These are phyloP conservation scores for Eledone cirrhosa DNA, from an alignment of 2,888 invertebrate genomes.

Conservation along the genomic window DNA sequence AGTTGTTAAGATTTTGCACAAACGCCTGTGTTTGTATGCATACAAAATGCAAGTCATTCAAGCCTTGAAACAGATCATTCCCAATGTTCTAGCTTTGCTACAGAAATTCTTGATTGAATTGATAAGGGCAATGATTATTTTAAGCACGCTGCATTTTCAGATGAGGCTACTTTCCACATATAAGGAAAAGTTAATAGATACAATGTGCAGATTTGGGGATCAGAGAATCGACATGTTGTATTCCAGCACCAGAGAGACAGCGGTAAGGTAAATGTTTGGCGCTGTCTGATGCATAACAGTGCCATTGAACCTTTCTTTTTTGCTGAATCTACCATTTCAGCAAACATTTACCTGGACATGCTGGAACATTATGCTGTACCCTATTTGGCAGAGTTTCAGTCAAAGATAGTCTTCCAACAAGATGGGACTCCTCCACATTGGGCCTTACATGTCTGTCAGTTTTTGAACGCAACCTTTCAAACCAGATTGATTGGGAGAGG, in stretches of 20 bases:
- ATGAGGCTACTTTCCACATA: not conserved
- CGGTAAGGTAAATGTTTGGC: not conserved
- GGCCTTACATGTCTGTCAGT: too few relatives aligned
- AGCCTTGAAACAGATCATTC: not conserved
- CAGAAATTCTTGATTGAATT: not conserved
- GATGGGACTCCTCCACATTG: too few relatives aligned
- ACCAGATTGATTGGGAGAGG: too few relatives aligned
- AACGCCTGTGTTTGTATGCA: not conserved
- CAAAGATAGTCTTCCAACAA: too few relatives aligned
- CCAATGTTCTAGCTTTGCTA: not conserved
- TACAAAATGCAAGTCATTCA: not conserved
- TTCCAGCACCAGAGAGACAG: not conserved
- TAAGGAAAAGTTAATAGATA: not conserved
- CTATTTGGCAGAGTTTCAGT: not conserved
- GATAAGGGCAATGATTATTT: not conserved
- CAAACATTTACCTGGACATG: not conserved
- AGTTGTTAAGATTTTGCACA: too few relatives aligned
- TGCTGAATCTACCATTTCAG: not conserved
- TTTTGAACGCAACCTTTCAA: too few relatives aligned
- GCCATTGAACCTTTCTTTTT: not conserved
- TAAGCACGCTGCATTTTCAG: not conserved
- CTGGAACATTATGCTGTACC: not conserved
- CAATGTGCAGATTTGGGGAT: not conserved
- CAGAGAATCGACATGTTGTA: not conserved
- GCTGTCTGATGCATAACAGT: not conserved